phyloP scores from a whole-genome alignment of 1,140 invertebrate species.

The Tyrophagus putrescentiae region DNA sequence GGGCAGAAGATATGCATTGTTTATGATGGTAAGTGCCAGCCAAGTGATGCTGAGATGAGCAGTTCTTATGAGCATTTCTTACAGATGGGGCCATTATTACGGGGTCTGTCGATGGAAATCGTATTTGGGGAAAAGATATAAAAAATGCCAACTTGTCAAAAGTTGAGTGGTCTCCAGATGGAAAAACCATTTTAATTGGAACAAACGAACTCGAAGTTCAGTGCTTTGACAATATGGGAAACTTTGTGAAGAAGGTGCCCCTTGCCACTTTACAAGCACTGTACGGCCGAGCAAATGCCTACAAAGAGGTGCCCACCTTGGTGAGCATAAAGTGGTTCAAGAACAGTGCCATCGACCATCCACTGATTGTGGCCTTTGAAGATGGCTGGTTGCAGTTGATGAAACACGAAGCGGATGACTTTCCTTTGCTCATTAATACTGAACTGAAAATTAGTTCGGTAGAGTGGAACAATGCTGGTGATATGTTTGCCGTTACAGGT shows the following conservation, averaged over 20 bases:
- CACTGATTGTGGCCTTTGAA: slow-evolving; percentile 69
- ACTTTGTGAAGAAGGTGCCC: slow-evolving; percentile 36
- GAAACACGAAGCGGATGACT: slow-evolving; percentile 70
- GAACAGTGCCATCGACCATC: slow-evolving; percentile 53
- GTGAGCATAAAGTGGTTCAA: slow-evolving; percentile 65
- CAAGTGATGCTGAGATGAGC: slow-evolving; percentile 15
- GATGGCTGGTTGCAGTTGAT: slow-evolving; percentile 73
- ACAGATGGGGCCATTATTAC: slow-evolving; percentile 61
- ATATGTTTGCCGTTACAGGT: slow-evolving; percentile 69
- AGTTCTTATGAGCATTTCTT: slow-evolving; percentile 9
- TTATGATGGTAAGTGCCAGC: slow-evolving; percentile 72
- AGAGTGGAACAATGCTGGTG: slow-evolving; percentile 81
- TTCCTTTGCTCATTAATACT: slow-evolving; percentile 44
- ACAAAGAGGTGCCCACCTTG: not conserved
- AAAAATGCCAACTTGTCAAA: slow-evolving; percentile 45
- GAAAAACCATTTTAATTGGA: slow-evolving; percentile 75
- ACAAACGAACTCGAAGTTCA: slow-evolving; percentile 77
- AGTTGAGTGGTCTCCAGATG: slow-evolving; percentile 79
- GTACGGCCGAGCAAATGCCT: not conserved
- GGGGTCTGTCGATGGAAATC: slow-evolving; percentile 88
- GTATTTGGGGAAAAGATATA: slow-evolving; percentile 94
- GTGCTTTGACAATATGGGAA: slow-evolving; percentile 80
- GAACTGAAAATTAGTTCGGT: slow-evolving; percentile 63
- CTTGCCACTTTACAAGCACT: slow-evolving; percentile 12
- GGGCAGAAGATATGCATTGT: slow-evolving; percentile 95